Conservation (phyloP, 2,797 vertebrate genomes). For the Triplophysa yarkandensis region DNA sequence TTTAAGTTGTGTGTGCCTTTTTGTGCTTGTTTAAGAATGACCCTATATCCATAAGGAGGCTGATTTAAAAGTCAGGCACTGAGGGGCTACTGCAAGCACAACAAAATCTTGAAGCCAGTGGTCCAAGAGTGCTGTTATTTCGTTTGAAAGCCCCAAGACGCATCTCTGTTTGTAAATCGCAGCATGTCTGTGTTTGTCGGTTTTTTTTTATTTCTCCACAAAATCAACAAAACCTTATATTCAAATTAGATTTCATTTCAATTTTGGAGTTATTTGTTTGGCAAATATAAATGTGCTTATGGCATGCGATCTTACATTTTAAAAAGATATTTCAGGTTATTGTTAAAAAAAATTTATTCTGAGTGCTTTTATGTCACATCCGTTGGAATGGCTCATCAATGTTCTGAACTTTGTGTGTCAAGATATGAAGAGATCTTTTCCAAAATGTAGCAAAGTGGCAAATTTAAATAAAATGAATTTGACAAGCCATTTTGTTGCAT, state of each 20-base stretch:
- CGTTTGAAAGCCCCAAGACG: background rate
- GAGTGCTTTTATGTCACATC: too few species aligned
- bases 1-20: background rate
- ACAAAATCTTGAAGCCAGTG: background rate
- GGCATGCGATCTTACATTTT: too few species aligned
- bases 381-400: too few species aligned
- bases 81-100: conserved; percentile 1
- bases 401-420: too few species aligned
- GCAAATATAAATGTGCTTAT: too few species aligned
- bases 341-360: too few species aligned
- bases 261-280: background rate
- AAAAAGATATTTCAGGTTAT: too few species aligned
- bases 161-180: background rate
- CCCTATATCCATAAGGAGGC: background rate
- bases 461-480: too few species aligned
- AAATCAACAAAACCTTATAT: background rate
- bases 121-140: background rate
- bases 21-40: conserved; percentile 5
- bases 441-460: too few species aligned
- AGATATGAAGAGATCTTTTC: too few species aligned
- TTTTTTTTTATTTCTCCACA: background rate
- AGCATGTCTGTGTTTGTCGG: too few species aligned
- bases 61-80: conserved; percentile 2
- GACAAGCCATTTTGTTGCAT: too few species aligned
- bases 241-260: background rate